Conservation (phyloP, 2,888 invertebrate genomes). For the Acrobasis suavella region DNA sequence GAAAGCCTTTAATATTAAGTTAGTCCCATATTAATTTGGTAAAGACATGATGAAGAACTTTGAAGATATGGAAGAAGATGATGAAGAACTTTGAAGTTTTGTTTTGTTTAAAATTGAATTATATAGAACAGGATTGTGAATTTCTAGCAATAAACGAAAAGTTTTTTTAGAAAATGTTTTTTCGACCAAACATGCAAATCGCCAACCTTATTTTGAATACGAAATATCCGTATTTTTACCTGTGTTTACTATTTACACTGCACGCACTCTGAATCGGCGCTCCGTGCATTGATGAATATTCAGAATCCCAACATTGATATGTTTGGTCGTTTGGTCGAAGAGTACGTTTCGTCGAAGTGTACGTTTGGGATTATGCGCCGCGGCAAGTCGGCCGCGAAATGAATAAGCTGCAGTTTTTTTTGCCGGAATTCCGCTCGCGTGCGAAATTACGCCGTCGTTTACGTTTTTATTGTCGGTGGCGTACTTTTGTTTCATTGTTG, state of each 20-base stretch:
- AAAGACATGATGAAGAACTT: too few relatives aligned
- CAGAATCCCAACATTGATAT: constrained; percentile 58
- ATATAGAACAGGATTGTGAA: too few relatives aligned
- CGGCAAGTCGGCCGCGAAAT: constrained; percentile 21
- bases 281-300: constrained; percentile 52
- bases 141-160: too few relatives aligned
- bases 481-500: constrained; percentile 11
- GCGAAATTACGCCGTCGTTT: constrained; percentile 5
- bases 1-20: too few relatives aligned
- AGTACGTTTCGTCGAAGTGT: constrained; percentile 34
- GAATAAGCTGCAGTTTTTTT: constrained; percentile 20
- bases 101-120: too few relatives aligned
- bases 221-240: constrained; percentile 37
- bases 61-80: too few relatives aligned
- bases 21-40: too few relatives aligned
- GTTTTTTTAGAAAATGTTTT: too few relatives aligned
- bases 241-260: constrained; percentile 56
- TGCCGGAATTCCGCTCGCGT: constrained; percentile 10
- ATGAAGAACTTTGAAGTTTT: too few relatives aligned
- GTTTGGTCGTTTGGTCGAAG: constrained; percentile 44
- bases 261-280: constrained; percentile 50
- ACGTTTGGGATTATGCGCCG: constrained; percentile 19
- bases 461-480: neutral
- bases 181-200: neutral
- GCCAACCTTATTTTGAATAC: constrained; percentile 41